Evolutionary conservation across 2,888 invertebrate genomes (phyloP), one percentile per base, ranked within the genome.

Genomic region (Papilio elwesi): DNA sequence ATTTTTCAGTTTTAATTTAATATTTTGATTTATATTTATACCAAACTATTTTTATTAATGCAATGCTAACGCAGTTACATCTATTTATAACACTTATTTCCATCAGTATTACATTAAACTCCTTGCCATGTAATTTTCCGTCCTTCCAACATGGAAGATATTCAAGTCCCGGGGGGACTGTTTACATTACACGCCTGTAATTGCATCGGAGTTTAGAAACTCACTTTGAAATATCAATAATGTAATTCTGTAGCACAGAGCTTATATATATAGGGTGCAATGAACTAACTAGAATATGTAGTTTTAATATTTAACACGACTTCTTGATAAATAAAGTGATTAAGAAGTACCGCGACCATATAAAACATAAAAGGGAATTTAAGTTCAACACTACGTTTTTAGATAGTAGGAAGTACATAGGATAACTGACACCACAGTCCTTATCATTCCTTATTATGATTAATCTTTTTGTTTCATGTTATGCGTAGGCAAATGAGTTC

Each of bases 181-280:
- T 69, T 69, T 69, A 69, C 69, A 69, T 69, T 69, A 62, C 38
- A 43, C 43, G 62, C 62, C 16, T 49, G 51, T 62, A 69, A 69
- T 69, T 52, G 62, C 62, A 38, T 62, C 51, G 8, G 62, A 69
- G 15, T 59, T 51, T 15, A 49, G 59, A 62, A 69, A 62, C 51
- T 49, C 26, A 49, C 13, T 51, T 69, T 43, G 62, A 69, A 51
- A 51, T 52, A 69, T 69, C 69, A 62, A 62, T 69, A 65, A 65
- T 65, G 51, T 51, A 65, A 64, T 49, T 48, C 64, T 49, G 64
- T 26, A 64, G n/a, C 47, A 68, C 16, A 59, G 38, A n/a, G 12
- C 16, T 1, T 57, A 57, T 36, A 55, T 55, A 0, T 59, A 26
- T 26, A 62, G 68, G 62, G 43, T 43, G 0, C 5, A 10, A 59